Evolutionary conservation across 2,797 vertebrate species (phyloP).

Genomic region (Melanotaenia parkinsoni): DNA sequence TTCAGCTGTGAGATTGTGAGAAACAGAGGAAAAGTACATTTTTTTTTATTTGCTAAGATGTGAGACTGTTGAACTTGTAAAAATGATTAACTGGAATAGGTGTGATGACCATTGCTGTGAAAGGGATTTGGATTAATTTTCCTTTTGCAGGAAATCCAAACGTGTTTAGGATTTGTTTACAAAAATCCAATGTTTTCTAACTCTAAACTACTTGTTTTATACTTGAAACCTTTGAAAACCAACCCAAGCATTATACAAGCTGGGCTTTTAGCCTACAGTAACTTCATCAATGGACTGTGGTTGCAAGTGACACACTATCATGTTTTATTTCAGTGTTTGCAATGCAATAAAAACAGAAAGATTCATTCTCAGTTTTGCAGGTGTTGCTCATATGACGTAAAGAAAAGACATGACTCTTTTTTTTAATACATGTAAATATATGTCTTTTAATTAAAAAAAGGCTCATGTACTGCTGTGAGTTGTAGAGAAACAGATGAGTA

Average conservation of each 20-base stretch:
- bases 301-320: constrained; percentile 41
- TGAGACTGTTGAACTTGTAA: constrained; percentile 18
- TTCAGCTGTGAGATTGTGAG: not conserved
- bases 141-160: constrained; percentile 18
- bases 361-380: constrained; percentile 1
- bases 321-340: constrained; percentile 14
- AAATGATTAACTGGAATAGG: not conserved
- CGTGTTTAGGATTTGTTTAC: constrained; percentile 26
- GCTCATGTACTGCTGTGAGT: constrained; percentile 36
- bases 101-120: constrained; percentile 31
- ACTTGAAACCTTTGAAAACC: constrained; percentile 19
- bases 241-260: constrained; percentile 2
- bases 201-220: constrained; percentile 7
- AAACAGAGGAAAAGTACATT: constrained; percentile 6
- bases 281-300: constrained; percentile 14
- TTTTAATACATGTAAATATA: constrained; percentile 61
- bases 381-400: constrained; percentile 22
- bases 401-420: constrained; percentile 34
- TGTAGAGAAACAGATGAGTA: constrained; percentile 18
- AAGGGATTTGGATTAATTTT: constrained; percentile 16
- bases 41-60: constrained; percentile 3
- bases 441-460: constrained; percentile 37
- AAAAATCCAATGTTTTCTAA: constrained; percentile 25
- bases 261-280: not conserved
- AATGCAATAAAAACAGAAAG: constrained; percentile 42